Evolutionary conservation across 2,113 vertebrate genomes (phyloP).

Genomic region (Halcyon malimbica): DNA sequence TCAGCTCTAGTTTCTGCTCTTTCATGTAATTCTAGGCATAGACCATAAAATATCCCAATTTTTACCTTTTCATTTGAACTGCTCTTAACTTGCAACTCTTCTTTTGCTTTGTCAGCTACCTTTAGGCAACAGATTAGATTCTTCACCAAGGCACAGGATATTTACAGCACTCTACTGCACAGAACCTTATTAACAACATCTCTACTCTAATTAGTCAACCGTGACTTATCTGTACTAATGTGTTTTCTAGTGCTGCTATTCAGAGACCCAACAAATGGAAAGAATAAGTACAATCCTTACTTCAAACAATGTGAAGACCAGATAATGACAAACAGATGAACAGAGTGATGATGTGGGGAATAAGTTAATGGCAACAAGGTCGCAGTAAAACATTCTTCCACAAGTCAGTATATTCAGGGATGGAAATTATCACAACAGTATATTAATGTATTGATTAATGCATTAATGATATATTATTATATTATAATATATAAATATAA

Average conservation of each 20-base stretch:
- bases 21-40: slow-evolving; percentile 17
- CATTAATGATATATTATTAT: background rate
- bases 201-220: background rate
- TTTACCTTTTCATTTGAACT: slow-evolving; percentile 53
- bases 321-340: background rate
- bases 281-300: background rate
- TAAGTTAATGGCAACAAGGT: background rate
- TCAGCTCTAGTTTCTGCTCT: slow-evolving; percentile 21
- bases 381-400: background rate
- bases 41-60: slow-evolving; percentile 23
- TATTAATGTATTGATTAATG: background rate
- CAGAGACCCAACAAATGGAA: background rate
- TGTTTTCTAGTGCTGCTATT: background rate
- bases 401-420: background rate
- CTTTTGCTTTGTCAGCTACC: background rate
- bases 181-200: background rate
- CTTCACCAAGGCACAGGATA: background rate
- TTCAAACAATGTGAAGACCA: background rate
- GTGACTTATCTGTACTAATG: background rate
- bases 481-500: too few species aligned
- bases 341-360: background rate
- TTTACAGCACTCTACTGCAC: background rate
- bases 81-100: background rate
- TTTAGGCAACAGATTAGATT: slow-evolving; percentile 23
- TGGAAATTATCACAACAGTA: background rate